phyloP scores from a whole-genome alignment of 1,140 invertebrate species.

The Pteromalus puparum region DNA sequence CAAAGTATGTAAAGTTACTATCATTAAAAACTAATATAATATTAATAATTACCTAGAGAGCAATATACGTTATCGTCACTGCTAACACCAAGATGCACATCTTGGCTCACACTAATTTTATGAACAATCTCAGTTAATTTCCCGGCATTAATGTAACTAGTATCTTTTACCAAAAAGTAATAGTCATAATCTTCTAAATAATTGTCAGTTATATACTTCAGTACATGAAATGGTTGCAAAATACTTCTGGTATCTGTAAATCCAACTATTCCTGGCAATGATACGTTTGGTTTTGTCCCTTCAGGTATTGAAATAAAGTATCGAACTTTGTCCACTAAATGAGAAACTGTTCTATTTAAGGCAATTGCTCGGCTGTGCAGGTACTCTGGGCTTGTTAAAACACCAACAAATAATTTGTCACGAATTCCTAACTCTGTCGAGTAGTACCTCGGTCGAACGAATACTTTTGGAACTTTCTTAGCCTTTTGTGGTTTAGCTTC shows the following conservation, averaged over 20 bases:
- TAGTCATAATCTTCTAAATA: conserved; percentile 93
- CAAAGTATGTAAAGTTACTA: neutral
- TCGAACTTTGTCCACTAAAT: conserved; percentile 86
- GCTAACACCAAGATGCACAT: conserved; percentile 85
- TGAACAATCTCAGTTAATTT: conserved; percentile 82
- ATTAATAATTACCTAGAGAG: conserved; percentile 76
- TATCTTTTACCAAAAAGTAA: conserved; percentile 90
- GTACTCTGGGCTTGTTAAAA: conserved; percentile 84
- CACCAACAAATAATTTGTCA: conserved; percentile 91
- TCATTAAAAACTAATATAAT: conserved; percentile 14
- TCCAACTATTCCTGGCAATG: conserved; percentile 85
- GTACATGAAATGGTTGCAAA: conserved; percentile 86
- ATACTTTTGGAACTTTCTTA: conserved; percentile 73
- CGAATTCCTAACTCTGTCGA: conserved; percentile 94
- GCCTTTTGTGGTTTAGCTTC: conserved; percentile 75
- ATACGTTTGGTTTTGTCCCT: conserved; percentile 81
- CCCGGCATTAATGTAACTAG: conserved; percentile 86
- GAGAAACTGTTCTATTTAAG: conserved; percentile 87
- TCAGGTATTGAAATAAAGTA: conserved; percentile 85
- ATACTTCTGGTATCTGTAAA: conserved; percentile 86
- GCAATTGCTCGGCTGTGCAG: conserved; percentile 83
- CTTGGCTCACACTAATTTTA: conserved; percentile 87
- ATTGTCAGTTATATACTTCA: conserved; percentile 93
- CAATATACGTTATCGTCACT: conserved; percentile 77
- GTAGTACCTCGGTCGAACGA: conserved; percentile 91